Evolutionary conservation across 1,140 invertebrate species (phyloP), one percentile per base, ranked within the genome.

Genomic region (Listronotus oregonensis): DNA sequence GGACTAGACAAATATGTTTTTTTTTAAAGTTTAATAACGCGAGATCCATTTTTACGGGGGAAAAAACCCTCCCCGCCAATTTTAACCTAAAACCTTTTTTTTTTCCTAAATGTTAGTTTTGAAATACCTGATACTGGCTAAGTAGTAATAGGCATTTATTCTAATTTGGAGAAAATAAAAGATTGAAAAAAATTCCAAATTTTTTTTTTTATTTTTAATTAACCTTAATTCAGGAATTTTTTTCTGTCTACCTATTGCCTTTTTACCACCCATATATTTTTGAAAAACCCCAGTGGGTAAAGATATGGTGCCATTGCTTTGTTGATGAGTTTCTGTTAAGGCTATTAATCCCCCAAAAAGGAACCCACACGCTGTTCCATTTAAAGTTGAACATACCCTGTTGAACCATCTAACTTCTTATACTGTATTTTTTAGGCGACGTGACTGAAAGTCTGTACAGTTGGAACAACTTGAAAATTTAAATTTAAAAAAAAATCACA

Each of bases 391-490:
- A 85, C 88, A 82, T 87, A 85, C 9, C 77, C 57, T 15, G 75
- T 52, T 40, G 78, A 57, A 14, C 76, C 77, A 65, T 84, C 76
- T 18, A 78, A 73, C 3, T 81, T 77, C 70, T 69, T 75, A 77
- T 90, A 94, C 70, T 86, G 90, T 18, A 98, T n/a, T 94, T 73
- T 90, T 86, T 0, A 99, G 82, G 50, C 97, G 82, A 71, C 93
- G 85, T 1, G 87, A 89, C 81, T 98, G 96, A 80, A 90, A 99
- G 81, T 98, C 95, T 8, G 95, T 97, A 77, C 97, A 99, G 81
- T 99, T 96, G 65, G 96, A 98, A 68, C 95, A 94, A 79, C 96
- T 98, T 2, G 95, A 97, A 63, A 99, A 89, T 84, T 98, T 96
- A 21, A 95, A 52, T 64, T 10, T 11, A 64, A 56, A n/a, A n/a